A percentile compares a stretch with the other conserved stretches of the same genome.
phyloP scores from a whole-genome alignment of 2,113 vertebrate species.

The Oncorhynchus mykiss region DNA sequence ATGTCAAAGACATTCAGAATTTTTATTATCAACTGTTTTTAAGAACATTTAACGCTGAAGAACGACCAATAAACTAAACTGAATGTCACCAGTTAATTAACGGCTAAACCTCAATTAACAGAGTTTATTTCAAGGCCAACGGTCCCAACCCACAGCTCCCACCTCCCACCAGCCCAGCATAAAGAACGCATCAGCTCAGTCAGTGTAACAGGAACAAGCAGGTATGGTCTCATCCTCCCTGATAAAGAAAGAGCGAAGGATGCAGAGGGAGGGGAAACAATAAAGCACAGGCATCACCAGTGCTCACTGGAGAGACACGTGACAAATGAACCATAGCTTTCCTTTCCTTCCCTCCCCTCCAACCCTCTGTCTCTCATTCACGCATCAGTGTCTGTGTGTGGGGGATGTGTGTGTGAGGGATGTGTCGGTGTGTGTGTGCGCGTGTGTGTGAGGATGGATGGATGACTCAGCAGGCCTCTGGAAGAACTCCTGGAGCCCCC shows the following conservation, averaged over 20 bases:
- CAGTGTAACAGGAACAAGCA: background rate
- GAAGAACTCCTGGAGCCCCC: conserved; percentile 23
- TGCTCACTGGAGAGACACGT: conserved; percentile 10
- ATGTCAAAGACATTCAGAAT: too few species aligned
- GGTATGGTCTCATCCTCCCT: background rate
- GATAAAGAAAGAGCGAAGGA: background rate
- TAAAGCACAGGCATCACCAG: conserved; percentile 5
- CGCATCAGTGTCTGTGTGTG: conserved; percentile 33
- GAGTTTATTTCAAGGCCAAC: background rate
- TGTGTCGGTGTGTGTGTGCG: too few species aligned
- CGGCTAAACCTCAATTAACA: background rate
- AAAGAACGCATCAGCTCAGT: background rate
- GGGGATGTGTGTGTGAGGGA: too few species aligned
- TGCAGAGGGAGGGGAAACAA: background rate
- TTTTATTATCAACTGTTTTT: too few species aligned
- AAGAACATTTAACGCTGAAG: too few species aligned
- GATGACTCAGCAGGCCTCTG: conserved; percentile 23
- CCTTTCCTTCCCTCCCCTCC: conserved; percentile 5
- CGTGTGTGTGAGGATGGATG: background rate
- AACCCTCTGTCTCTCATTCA: conserved; percentile 35
- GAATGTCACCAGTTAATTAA: conserved; percentile 1
- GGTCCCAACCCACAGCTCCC: background rate
- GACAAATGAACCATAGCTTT: conserved; percentile 7
- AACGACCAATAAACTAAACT: background rate
- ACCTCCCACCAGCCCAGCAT: background rate